Evolutionary conservation across 2,797 vertebrate genomes (phyloP).

Genomic region (Mormyrops boulengeri): DNA sequence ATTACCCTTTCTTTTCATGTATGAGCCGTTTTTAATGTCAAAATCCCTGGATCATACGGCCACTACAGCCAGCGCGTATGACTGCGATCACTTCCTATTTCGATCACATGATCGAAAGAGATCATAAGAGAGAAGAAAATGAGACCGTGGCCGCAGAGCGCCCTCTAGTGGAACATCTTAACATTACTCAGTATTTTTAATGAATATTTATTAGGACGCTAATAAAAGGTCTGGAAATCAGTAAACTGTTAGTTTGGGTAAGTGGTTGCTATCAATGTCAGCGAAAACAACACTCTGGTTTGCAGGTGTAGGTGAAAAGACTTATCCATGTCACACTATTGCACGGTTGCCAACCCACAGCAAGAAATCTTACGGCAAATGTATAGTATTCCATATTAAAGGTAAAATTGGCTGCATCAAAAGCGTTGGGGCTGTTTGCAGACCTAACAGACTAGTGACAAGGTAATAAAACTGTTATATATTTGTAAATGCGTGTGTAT

Average conservation of each 20-base stretch:
- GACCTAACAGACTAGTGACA: not conserved
- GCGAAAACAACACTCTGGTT: not conserved
- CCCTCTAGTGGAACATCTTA: not conserved
- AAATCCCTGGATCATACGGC: not conserved
- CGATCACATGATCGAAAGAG: conserved; percentile 31
- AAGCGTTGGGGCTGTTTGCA: not conserved
- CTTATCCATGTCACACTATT: not conserved
- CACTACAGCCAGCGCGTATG: not conserved
- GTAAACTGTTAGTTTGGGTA: not conserved
- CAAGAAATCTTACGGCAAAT: not conserved
- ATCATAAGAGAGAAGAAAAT: not conserved
- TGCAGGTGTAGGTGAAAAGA: not conserved
- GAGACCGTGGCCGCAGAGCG: not conserved
- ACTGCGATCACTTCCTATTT: conserved; percentile 32
- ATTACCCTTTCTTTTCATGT: conserved; percentile 45
- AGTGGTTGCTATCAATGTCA: not conserved
- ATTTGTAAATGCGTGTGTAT: not conserved
- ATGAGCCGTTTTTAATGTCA: not conserved
- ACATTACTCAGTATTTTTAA: not conserved
- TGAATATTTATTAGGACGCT: not conserved
- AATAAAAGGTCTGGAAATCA: not conserved
- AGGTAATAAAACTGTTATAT: not conserved
- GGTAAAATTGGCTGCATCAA: not conserved
- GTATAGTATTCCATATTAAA: not conserved
- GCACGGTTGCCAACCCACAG: not conserved